phyloP scores from a whole-genome alignment of 2,113 vertebrate genomes.

The Amazona guildingii region DNA sequence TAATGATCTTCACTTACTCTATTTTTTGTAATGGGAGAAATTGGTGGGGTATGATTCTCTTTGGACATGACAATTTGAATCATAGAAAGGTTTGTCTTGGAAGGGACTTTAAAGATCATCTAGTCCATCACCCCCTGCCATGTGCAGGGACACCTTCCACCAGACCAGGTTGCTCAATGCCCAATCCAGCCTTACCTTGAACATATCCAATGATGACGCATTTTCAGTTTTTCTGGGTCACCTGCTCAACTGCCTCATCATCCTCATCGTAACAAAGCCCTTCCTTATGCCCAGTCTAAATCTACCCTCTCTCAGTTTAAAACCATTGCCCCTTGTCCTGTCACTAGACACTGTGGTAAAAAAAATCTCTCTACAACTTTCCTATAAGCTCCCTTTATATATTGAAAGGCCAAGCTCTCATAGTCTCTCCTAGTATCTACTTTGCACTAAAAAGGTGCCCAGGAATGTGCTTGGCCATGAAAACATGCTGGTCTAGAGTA shows the following conservation, averaged over 20 bases:
- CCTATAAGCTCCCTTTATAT: background rate
- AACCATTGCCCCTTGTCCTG: background rate
- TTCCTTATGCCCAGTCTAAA: background rate
- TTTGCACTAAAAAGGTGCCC: background rate
- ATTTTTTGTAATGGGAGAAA: background rate
- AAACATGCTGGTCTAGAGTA: background rate
- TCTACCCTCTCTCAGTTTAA: background rate
- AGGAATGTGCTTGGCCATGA: background rate
- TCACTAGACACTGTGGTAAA: background rate
- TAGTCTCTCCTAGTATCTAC: background rate
- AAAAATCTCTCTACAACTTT: background rate
- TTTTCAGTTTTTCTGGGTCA: background rate
- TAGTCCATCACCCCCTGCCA: background rate
- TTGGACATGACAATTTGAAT: background rate
- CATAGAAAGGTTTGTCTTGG: background rate
- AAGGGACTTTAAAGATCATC: background rate
- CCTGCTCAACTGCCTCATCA: background rate
- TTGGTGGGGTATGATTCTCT: background rate
- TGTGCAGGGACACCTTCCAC: background rate
- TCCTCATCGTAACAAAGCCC: background rate
- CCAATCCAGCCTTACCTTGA: background rate
- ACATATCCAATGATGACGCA: rapidly evolving
- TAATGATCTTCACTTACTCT: background rate
- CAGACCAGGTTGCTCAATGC: background rate
- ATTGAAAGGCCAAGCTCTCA: background rate